These are phyloP conservation scores for Pelodiscus sinensis DNA, from an alignment of 2,113 vertebrate species.

Conservation along the genomic window DNA sequence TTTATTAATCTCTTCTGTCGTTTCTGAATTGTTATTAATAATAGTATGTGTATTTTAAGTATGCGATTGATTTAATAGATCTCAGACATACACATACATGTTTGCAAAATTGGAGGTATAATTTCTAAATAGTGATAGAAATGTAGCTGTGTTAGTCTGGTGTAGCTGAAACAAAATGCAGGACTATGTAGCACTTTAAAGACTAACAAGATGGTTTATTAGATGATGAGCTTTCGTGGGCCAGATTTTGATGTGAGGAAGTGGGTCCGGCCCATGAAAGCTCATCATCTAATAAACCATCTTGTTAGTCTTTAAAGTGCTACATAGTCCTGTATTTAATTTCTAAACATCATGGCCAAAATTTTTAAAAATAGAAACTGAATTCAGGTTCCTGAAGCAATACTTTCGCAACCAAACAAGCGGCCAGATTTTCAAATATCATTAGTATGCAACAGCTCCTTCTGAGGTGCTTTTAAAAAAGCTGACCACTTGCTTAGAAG, in stretches of 20 bases:
- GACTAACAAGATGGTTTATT: no score
- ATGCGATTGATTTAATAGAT: background rate
- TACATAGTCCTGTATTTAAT: no score
- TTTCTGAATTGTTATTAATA: background rate
- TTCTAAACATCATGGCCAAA: background rate
- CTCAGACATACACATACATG: background rate
- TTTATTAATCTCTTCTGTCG: background rate
- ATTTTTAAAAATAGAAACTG: background rate
- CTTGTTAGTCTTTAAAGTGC: no score
- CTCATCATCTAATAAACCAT: no score
- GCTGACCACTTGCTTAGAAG: background rate
- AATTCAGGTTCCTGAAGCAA: background rate
- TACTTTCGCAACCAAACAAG: background rate
- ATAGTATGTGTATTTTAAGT: background rate
- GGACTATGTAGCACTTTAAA: no score
- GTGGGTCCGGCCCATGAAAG: no score
- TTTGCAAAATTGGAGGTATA: background rate
- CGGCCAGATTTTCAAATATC: background rate
- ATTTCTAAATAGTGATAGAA: background rate
- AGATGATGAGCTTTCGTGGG: no score
- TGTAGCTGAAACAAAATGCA: no score
- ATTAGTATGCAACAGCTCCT: background rate
- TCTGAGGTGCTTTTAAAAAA: background rate
- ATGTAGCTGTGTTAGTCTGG: no score
- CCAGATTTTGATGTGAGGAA: no score